Evolutionary conservation across 2,888 invertebrate genomes (phyloP).

Genomic region (Drepanosiphum platanoidis): DNA sequence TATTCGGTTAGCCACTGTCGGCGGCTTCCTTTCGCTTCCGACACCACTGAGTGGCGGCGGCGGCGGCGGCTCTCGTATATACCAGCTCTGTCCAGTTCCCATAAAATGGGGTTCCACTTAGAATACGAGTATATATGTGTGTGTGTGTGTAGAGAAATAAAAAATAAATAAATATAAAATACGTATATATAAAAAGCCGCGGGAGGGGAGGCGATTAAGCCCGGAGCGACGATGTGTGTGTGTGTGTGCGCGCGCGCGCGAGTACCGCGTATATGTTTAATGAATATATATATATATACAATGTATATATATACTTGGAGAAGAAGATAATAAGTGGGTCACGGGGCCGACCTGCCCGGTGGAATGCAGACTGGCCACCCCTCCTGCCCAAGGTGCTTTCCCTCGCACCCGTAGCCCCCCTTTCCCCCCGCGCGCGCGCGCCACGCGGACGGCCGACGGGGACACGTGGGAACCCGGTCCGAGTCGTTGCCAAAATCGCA

Average conservation of each 20-base stretch:
- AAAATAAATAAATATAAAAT: background rate
- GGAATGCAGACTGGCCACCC: slow-evolving; percentile 59
- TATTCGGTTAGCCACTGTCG: slow-evolving; percentile 46
- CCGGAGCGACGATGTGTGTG: no score
- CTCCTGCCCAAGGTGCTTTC: slow-evolving; percentile 58
- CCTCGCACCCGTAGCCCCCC: slow-evolving; percentile 16
- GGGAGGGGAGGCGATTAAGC: slow-evolving; percentile 32
- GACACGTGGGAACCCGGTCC: slow-evolving; percentile 49
- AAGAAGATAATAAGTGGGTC: slow-evolving; percentile 50
- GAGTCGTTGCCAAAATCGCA: slow-evolving; percentile 44
- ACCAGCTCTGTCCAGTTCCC: slow-evolving; percentile 5
- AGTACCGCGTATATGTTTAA: background rate
- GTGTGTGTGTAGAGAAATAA: slow-evolving; percentile 7
- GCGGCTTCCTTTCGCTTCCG: slow-evolving; percentile 54
- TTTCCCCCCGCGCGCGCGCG: background rate
- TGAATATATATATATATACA: background rate
- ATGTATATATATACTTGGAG: background rate
- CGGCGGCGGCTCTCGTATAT: background rate
- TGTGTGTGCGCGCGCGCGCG: background rate
- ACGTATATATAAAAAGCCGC: background rate
- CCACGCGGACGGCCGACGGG: slow-evolving; percentile 25
- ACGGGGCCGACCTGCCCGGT: slow-evolving; percentile 58
- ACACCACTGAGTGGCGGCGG: slow-evolving; percentile 23
- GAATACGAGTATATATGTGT: background rate
- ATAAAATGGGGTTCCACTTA: slow-evolving; percentile 23